phyloP scores from a whole-genome alignment of 2,113 vertebrate genomes.

The Bostrychus sinensis region DNA sequence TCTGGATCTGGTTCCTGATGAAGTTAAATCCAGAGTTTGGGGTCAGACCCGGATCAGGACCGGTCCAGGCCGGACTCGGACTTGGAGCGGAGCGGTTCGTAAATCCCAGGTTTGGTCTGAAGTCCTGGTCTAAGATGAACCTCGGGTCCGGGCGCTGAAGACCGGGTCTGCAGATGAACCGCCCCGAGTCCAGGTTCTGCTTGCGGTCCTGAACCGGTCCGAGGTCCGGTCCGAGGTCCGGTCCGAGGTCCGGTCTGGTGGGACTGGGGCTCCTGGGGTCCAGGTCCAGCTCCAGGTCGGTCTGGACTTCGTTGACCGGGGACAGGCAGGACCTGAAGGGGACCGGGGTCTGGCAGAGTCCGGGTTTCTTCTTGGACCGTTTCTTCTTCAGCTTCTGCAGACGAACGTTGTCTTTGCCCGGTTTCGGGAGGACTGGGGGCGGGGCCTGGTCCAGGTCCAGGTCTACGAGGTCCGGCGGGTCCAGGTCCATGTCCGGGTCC shows the following conservation, averaged over 20 bases:
- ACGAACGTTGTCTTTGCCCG: conserved; percentile 85
- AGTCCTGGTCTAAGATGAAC: too few relatives aligned
- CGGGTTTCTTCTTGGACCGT: conserved; percentile 79
- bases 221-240: conserved; percentile 64
- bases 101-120: neutral
- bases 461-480: conserved; percentile 66
- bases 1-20: neutral
- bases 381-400: conserved; percentile 90
- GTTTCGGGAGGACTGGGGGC: conserved; percentile 89
- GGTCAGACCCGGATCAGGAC: neutral
- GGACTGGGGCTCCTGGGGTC: conserved; percentile 58
- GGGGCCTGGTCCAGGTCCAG: conserved; percentile 73
- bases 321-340: conserved; percentile 88
- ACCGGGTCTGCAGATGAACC: too few relatives aligned
- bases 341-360: conserved; percentile 66
- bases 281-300: conserved; percentile 82
- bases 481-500: conserved; percentile 84
- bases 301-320: conserved; percentile 89
- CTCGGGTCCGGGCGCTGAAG: neutral
- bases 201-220: neutral
- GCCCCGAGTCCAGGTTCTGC: too few relatives aligned
- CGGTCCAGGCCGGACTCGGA: neutral
- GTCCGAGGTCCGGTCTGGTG: conserved; percentile 30
- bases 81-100: too few relatives aligned
- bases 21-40: too few relatives aligned